Conservation (phyloP, 2,797 vertebrate genomes). For the Acridotheres tristis region DNA sequence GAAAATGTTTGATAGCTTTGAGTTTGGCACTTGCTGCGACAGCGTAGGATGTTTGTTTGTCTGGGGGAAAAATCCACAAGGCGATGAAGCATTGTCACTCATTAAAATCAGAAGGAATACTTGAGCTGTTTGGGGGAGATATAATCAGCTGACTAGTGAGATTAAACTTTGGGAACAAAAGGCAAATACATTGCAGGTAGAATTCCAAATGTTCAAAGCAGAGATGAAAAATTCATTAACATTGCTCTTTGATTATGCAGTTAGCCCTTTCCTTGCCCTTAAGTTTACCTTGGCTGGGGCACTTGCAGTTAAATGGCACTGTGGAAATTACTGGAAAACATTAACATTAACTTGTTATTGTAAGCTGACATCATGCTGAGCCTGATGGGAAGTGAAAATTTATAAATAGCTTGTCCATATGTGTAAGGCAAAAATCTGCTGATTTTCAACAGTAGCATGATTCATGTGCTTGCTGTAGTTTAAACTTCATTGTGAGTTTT, state of each 20-base stretch:
- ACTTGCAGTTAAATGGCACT: conserved; percentile 74
- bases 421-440: conserved; percentile 69
- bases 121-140: not conserved
- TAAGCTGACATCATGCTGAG: conserved; percentile 76
- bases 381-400: conserved; percentile 73
- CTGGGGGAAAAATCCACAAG: not conserved
- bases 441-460: conserved; percentile 56
- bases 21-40: not conserved
- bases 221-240: conserved; percentile 69
- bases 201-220: conserved; percentile 63
- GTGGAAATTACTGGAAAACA: conserved; percentile 82
- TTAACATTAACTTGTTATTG: conserved; percentile 80
- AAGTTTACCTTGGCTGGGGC: conserved; percentile 76
- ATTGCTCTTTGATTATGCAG: conserved; percentile 68
- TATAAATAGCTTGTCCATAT: conserved; percentile 78
- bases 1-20: not conserved
- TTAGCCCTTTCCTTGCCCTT: conserved; percentile 71
- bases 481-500: not conserved
- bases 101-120: conserved; percentile 45
- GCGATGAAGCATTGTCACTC: conserved; percentile 14
- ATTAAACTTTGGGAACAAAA: conserved; percentile 29
- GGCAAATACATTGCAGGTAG: conserved; percentile 24
- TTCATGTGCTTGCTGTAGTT: conserved; percentile 57
- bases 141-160: not conserved
- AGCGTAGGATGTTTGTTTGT: not conserved